These are phyloP conservation scores for Ectemnius continuus DNA, from an alignment of 2,888 invertebrate species.

Conservation along the genomic window DNA sequence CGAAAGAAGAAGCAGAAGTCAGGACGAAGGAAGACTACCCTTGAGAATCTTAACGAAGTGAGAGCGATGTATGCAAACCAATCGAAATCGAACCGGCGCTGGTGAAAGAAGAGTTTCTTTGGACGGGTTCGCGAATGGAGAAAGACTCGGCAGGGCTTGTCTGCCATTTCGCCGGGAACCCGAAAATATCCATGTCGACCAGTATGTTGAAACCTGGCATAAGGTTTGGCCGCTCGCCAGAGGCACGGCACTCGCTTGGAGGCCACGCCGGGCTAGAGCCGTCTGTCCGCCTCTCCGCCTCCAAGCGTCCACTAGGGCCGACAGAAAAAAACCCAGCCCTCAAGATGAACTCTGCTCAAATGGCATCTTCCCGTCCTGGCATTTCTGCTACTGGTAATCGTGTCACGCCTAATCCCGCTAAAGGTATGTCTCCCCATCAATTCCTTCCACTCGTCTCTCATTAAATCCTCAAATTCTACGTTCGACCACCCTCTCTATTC, in stretches of 20 bases:
- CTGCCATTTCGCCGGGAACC: conserved; percentile 66
- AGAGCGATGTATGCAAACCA: no score
- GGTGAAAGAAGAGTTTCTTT: no score
- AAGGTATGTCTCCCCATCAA: no score
- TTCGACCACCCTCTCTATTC: no score
- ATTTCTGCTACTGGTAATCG: no score
- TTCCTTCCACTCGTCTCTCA: no score
- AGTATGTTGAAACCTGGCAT: conserved; percentile 77
- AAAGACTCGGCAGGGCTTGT: conserved; percentile 41
- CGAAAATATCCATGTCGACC: conserved; percentile 77
- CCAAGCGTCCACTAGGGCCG: conserved; percentile 39
- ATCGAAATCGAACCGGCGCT: no score
- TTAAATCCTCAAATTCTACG: no score
- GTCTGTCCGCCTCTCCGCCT: conserved; percentile 34
- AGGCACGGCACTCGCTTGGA: conserved; percentile 62
- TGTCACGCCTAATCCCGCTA: no score
- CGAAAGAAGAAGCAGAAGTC: not conserved
- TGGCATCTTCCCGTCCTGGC: conserved; percentile 23
- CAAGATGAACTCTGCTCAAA: conserved; percentile 32
- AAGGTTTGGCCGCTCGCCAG: conserved; percentile 75
- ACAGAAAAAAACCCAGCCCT: conserved; percentile 11
- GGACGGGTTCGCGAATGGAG: not conserved
- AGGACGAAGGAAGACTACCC: not conserved
- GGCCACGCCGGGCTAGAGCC: conserved; percentile 62
- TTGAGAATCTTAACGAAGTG: no score